Evolutionary conservation across 1,140 invertebrate species (phyloP).

Genomic region (Orussus abietinus): DNA sequence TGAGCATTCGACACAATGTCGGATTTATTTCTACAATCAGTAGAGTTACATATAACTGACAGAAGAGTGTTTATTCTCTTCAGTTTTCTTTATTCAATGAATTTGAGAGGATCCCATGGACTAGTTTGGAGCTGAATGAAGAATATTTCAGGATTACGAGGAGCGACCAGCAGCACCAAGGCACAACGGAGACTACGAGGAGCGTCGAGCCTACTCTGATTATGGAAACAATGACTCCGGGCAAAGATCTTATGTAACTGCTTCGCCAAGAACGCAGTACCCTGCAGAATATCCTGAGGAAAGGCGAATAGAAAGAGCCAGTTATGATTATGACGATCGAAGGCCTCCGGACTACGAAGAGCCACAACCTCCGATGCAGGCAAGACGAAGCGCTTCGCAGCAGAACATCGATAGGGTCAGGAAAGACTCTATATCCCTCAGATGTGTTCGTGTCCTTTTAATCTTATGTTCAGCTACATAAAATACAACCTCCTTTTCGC

Average conservation of each 20-base stretch:
- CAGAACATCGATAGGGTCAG: constrained; percentile 34
- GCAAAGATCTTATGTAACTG: constrained; percentile 30
- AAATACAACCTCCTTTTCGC: too few species aligned
- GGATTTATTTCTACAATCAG: too few species aligned
- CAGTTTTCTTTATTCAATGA: too few species aligned
- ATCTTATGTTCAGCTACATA: too few species aligned
- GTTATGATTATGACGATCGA: constrained; percentile 37
- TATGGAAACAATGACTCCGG: constrained; percentile 27
- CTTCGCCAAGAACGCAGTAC: constrained; percentile 40
- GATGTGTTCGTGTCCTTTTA: too few species aligned
- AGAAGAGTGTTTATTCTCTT: too few species aligned
- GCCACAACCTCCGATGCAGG: constrained; percentile 19
- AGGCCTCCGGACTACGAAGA: constrained; percentile 35
- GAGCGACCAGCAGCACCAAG: constrained; percentile 30
- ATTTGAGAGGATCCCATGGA: too few species aligned
- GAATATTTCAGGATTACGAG: constrained; percentile 41
- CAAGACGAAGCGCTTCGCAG: constrained; percentile 23
- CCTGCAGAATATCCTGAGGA: constrained; percentile 36
- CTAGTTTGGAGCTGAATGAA: too few species aligned
- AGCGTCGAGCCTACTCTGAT: constrained; percentile 31
- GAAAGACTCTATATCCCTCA: too few species aligned
- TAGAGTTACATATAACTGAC: too few species aligned
- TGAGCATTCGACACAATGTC: too few species aligned
- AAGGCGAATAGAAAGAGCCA: constrained; percentile 34
- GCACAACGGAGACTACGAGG: constrained; percentile 42